Evolutionary conservation across 2,113 vertebrate species (phyloP).

Genomic region (Sardina pilchardus): DNA sequence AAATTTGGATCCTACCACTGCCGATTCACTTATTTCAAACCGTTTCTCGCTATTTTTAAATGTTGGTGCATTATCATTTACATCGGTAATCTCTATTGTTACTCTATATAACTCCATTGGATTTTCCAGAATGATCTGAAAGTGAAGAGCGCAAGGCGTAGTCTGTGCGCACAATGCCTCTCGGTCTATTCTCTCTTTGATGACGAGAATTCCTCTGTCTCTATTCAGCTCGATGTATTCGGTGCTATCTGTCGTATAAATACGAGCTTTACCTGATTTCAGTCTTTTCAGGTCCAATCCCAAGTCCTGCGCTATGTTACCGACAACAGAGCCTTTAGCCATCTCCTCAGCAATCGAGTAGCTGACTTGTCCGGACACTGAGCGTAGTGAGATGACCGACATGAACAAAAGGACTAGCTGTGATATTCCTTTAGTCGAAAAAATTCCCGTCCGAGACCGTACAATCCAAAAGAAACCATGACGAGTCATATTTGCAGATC

Average conservation of each 20-base stretch:
- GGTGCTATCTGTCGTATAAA: constrained; percentile 65
- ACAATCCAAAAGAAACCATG: neutral
- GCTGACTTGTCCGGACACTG: constrained; percentile 32
- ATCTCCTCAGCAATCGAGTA: neutral
- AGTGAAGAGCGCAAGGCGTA: constrained; percentile 43
- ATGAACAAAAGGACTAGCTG: constrained; percentile 4
- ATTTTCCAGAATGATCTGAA: constrained; percentile 54
- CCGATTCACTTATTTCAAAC: constrained; percentile 66
- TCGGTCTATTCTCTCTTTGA: constrained; percentile 51
- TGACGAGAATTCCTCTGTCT: constrained; percentile 47
- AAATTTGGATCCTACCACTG: constrained; percentile 54
- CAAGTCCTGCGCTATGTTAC: constrained; percentile 67
- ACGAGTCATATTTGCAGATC: neutral
- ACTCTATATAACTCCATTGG: constrained; percentile 54
- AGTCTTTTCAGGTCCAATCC: constrained; percentile 59
- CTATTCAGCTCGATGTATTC: constrained; percentile 64
- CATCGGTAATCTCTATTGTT: neutral
- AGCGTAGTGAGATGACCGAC: neutral
- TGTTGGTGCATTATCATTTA: constrained; percentile 59
- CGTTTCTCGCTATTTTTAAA: constrained; percentile 61
- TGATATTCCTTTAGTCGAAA: neutral
- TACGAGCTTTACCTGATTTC: constrained; percentile 71
- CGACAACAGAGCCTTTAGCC: constrained; percentile 58
- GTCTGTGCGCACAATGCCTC: constrained; percentile 46
- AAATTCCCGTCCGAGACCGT: neutral